Percentiles rank a stretch among this genome's conserved stretches.
These are phyloP conservation scores for Achroia grisella DNA, from an alignment of 1,140 invertebrate genomes.

Conservation along the genomic window DNA sequence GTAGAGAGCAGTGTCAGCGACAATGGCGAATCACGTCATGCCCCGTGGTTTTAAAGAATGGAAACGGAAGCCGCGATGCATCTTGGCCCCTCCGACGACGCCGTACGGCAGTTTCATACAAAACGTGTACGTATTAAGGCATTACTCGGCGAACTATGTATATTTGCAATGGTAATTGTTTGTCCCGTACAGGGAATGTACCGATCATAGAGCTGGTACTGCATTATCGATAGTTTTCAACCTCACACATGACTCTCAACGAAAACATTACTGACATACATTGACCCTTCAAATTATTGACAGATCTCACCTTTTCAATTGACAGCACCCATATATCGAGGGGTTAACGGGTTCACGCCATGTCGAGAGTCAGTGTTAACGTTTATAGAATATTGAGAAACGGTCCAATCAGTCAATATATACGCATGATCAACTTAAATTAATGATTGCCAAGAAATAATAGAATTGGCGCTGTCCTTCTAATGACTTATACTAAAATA, in stretches of 20 bases:
- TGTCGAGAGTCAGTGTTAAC: background rate
- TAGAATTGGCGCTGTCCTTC: background rate
- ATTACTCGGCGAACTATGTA: background rate
- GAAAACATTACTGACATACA: background rate
- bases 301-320: slow-evolving; percentile 2
- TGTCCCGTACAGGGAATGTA: background rate
- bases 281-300: slow-evolving; percentile 2
- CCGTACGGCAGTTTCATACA: slow-evolving; percentile 26
- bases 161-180: slow-evolving; percentile 2
- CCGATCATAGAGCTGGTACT: background rate
- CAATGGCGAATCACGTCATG: slow-evolving; percentile 51
- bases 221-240: slow-evolving; percentile 1
- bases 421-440: background rate
- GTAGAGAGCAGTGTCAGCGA: slow-evolving; percentile 33
- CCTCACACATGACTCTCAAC: background rate
- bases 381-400: background rate
- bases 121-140: slow-evolving; percentile 13
- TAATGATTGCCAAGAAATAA: background rate
- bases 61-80: slow-evolving; percentile 44
- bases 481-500: background rate
- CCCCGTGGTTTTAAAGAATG: slow-evolving; percentile 44
- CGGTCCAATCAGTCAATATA: background rate
- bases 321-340: slow-evolving; percentile 3
- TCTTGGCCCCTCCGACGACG: slow-evolving; percentile 20
- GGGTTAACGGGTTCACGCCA: slow-evolving; percentile 1